Conservation (phyloP, 2,888 invertebrate genomes). For the Sycophila texana region DNA sequence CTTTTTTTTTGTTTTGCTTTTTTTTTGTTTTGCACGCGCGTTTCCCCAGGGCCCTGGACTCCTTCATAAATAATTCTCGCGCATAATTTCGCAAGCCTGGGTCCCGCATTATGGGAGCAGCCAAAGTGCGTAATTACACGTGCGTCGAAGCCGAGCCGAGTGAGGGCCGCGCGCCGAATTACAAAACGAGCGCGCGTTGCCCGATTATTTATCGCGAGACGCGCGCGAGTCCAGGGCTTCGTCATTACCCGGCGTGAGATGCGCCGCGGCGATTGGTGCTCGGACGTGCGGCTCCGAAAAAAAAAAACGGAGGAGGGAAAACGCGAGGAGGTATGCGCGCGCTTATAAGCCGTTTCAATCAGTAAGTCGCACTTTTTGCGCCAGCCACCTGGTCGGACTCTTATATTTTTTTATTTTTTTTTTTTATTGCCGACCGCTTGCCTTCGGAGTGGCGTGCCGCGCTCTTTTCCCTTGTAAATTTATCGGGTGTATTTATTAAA, state of each 20-base stretch:
- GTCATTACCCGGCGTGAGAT: conserved; percentile 38
- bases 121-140: conserved; percentile 47
- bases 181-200: conserved; percentile 31
- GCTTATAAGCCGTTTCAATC: conserved; percentile 46
- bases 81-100: conserved; percentile 34
- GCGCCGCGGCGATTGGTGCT: conserved; percentile 40
- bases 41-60: not conserved
- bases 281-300: too few species aligned
- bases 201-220: conserved; percentile 49
- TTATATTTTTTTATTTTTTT: not conserved
- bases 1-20: not conserved
- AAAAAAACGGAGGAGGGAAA: too few species aligned
- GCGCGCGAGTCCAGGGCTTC: conserved; percentile 11
- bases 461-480: conserved; percentile 24
- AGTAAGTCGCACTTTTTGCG: conserved; percentile 21
- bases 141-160: not conserved
- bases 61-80: conserved; percentile 54
- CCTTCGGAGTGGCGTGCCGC: not conserved
- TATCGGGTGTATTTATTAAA: conserved; percentile 50
- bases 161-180: conserved; percentile 41
- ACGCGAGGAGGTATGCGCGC: not conserved
- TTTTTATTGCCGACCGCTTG: not conserved
- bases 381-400: not conserved
- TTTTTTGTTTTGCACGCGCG: too few species aligned
- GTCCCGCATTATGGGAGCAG: conserved; percentile 19